A percentile compares a stretch with the other conserved stretches of the same genome.
Conservation (phyloP, 1,140 invertebrate species). For the Pantala flavescens region DNA sequence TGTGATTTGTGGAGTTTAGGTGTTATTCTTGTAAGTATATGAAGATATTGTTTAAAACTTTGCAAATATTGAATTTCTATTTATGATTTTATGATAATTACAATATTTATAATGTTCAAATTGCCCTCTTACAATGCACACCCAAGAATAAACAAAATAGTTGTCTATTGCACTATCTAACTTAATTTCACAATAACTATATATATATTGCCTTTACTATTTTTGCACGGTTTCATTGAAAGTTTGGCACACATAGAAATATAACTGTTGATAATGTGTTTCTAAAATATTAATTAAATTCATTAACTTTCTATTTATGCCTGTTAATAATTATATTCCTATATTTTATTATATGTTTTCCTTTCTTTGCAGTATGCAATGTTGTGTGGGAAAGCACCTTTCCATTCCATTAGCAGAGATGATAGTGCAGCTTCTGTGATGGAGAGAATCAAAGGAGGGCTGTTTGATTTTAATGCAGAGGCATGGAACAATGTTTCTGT, state of each 20-base stretch:
- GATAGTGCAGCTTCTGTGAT: slow-evolving; percentile 65
- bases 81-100: background rate
- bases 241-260: too few species aligned
- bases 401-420: slow-evolving; percentile 54
- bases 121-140: background rate
- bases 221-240: too few species aligned
- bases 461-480: slow-evolving; percentile 59
- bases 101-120: background rate
- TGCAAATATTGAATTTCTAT: too few species aligned
- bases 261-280: too few species aligned
- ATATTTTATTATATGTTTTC: background rate
- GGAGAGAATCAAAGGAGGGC: slow-evolving; percentile 63
- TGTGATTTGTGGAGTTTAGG: slow-evolving; percentile 91
- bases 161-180: too few species aligned
- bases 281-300: too few species aligned
- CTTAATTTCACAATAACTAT: too few species aligned
- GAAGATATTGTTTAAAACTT: background rate
- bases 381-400: slow-evolving; percentile 74
- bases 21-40: slow-evolving; percentile 58
- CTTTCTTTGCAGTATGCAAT: slow-evolving; percentile 61
- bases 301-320: too few species aligned
- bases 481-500: slow-evolving; percentile 62
- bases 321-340: too few species aligned
- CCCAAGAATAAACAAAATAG: too few species aligned
- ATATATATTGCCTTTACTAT: too few species aligned